phyloP scores from a whole-genome alignment of 1,140 invertebrate genomes.

The Saxidomus purpurata region DNA sequence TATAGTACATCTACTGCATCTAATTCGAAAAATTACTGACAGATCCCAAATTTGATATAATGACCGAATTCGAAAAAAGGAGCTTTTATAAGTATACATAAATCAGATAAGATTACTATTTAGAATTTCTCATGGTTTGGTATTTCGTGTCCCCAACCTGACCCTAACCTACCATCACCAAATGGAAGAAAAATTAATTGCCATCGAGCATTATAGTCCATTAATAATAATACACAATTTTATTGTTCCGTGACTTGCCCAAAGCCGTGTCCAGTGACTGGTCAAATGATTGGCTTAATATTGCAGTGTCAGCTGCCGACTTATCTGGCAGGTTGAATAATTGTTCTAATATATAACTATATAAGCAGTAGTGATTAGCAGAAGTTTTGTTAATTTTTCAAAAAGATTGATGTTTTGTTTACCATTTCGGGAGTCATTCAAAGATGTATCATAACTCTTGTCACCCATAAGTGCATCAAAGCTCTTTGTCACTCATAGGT shows the following conservation, averaged over 20 bases:
- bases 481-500: no score
- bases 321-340: no score
- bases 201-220: neutral
- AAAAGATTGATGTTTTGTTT: no score
- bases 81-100: neutral
- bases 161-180: neutral
- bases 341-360: no score
- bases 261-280: neutral
- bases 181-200: constrained; percentile 24
- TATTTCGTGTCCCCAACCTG: constrained; percentile 6
- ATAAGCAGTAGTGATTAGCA: no score
- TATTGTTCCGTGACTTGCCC: constrained; percentile 5
- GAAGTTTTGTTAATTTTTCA: no score
- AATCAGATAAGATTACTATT: neutral
- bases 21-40: neutral
- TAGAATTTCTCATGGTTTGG: neutral
- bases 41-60: neutral
- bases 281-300: neutral
- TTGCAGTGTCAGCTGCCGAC: neutral
- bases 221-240: constrained; percentile 13
- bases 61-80: neutral
- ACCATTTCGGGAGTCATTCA: no score
- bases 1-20: neutral
- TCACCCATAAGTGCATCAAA: no score
- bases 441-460: no score